These are phyloP conservation scores for Zygogramma bicolorata DNA, from an alignment of 2,888 invertebrate species.

Conservation along the genomic window DNA sequence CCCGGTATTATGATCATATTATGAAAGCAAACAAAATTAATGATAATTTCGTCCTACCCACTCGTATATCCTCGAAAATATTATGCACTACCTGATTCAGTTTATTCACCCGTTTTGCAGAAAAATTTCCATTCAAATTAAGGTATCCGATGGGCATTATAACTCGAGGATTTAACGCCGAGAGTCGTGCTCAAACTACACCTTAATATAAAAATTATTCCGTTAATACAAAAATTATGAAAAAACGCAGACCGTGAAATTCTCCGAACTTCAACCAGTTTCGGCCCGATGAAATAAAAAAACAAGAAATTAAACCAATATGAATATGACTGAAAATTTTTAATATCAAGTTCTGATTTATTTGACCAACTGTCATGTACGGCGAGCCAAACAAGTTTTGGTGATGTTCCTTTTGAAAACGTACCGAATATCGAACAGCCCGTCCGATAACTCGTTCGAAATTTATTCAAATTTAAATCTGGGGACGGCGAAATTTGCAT, in stretches of 20 bases:
- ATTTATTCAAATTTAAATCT: constrained; percentile 55
- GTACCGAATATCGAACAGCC: constrained; percentile 44
- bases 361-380: constrained; percentile 53
- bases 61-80: constrained; percentile 4
- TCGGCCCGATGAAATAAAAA: constrained; percentile 24
- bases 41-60: not conserved
- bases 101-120: constrained; percentile 8
- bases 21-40: not conserved
- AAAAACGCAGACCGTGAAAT: constrained; percentile 32
- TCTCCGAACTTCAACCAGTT: constrained; percentile 31
- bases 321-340: constrained; percentile 50
- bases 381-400: constrained; percentile 47
- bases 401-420: constrained; percentile 42
- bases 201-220: constrained; percentile 39
- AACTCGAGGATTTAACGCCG: constrained; percentile 35
- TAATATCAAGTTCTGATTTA: constrained; percentile 55
- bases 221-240: constrained; percentile 40
- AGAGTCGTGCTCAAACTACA: constrained; percentile 22
- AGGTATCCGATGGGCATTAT: constrained; percentile 20
- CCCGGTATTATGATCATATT: not conserved
- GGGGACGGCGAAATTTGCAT: constrained; percentile 53
- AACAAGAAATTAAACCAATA: constrained; percentile 46
- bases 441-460: constrained; percentile 44
- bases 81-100: constrained; percentile 6
- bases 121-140: constrained; percentile 41